Base-by-base conservation (phyloP, 2,113 vertebrate species). In the Megaceryle maxima region DNA sequence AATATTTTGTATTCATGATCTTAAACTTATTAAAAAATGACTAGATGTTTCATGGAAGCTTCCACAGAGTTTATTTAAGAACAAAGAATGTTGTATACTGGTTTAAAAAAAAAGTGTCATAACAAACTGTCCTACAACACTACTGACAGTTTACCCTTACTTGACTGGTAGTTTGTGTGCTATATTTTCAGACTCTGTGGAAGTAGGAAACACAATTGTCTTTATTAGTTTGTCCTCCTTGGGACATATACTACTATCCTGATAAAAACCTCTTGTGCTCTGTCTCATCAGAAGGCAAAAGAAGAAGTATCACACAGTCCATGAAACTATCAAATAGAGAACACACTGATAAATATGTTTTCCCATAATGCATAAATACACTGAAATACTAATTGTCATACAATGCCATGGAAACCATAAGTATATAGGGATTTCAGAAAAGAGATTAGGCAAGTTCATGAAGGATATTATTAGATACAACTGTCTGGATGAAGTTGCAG, bases 131-230 rank as follows among this genome's bases (percentile, higher is more conserved):
- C 48, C 14, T 51, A 33, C 9, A 60, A 11, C 16, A 26, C 17
- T 77, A 43, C 15, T 70, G 20, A 2, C 9, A 25, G 7, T 26
- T 11, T 62, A 16, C 2, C 10, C 16, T 43, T 73, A 64, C 5
- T 43, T 2, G 33, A n/a, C 3, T 4, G 8, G 15, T n/a, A 2
- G 1, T 21, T 83, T 46, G 1, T n/a, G 29, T 18, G 13, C 8
- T 83, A 11, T 68, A 3, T 6, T 88, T 56, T 87, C 17, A 33
- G 28, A 28, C 25, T 25, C 10, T 56, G 8, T 39, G 14, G 6
- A 81, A 74, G 18, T 2, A 63, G 6, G 8, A 19, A 39, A 16
- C 2, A 16, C 44, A 76, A 72, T 31, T 41, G 5, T 1, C 3
- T 33, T 41, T 57, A 35, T 10, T 43, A 53, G 5, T 57, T 51